Base-by-base conservation (phyloP, 2,888 invertebrate species). In the Julus scandinavius region DNA sequence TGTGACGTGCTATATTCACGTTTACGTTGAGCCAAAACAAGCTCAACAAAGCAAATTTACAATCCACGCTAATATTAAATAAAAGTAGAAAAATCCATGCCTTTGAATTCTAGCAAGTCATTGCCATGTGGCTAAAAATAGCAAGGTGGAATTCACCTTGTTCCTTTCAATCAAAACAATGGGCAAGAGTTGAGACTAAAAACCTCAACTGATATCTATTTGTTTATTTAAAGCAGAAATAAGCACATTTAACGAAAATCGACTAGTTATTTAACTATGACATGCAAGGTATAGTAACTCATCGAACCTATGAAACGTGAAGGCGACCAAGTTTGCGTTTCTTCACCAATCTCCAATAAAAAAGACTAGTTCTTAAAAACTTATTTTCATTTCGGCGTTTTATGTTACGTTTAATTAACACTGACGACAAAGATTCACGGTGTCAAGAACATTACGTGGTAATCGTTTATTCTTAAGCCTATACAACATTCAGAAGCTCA, bases 71-170 rank as follows among this genome's bases (percentile, higher is more conserved):
- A 20, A 4, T 63, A 20, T 6, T 63, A 20, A 63, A 58, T 17
- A 15, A 63, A 5, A 20, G 63, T 20, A 63, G 20, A n/a, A 20
- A 63, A 63, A 63, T 63, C 63, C 29, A 72, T 29, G 29, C 72
- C 72, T 72, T 72, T 29, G 29, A 20, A 72, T 72, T 72, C 29
- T 72, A 29, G 72, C 72, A 72, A 72, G 72, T 72, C 72, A 72
- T 72, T 72, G 72, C 72, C 72, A 72, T 72, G 72, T 72, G 29
- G 72, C 72, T 72, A 72, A 72, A 72, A 72, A 72, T 72, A 72
- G 72, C 72, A 72, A 72, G 29, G 7, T 29, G 29, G 29, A 72
- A 72, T 72, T 72, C 72, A 13, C 72, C 29, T 72, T 72, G 29
- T 29, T 15, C 54, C 72, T 72, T 45, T 29, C 29, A 72, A 72